Conservation (phyloP, 2,888 invertebrate genomes). For the Conchocele bisecta region DNA sequence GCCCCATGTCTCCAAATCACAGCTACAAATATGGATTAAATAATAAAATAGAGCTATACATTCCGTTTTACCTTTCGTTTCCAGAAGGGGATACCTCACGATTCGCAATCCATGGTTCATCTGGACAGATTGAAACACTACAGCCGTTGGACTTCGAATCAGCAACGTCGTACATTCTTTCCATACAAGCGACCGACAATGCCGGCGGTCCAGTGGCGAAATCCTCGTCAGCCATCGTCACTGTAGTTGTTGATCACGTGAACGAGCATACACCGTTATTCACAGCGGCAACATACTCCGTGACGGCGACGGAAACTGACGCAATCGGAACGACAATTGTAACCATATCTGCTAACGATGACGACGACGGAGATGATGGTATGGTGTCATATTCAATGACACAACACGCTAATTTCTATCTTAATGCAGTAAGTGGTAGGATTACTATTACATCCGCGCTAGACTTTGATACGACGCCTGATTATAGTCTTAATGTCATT, state of each 20-base stretch:
- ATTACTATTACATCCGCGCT: conserved; percentile 63
- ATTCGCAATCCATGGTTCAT: conserved; percentile 57
- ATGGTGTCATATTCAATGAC: conserved; percentile 56
- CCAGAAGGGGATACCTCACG: too few relatives aligned
- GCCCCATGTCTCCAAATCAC: too few relatives aligned
- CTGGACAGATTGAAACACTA: conserved; percentile 59
- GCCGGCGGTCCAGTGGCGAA: conserved; percentile 50
- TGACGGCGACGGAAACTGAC: conserved; percentile 47
- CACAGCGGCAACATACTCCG: conserved; percentile 28
- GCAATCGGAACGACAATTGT: conserved; percentile 63
- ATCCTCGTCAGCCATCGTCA: conserved; percentile 65
- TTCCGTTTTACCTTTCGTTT: too few relatives aligned
- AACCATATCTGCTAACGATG: conserved; percentile 64
- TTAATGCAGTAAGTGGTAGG: conserved; percentile 62
- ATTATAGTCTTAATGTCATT: conserved; percentile 53
- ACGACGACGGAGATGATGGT: conserved; percentile 68
- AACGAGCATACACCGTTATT: conserved; percentile 74
- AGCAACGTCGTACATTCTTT: conserved; percentile 55
- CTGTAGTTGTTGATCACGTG: conserved; percentile 65
- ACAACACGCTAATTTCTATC: conserved; percentile 51
- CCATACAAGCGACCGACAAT: conserved; percentile 64
- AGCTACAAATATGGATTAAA: too few relatives aligned
- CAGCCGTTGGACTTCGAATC: conserved; percentile 67
- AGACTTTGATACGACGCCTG: conserved; percentile 67
- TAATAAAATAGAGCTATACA: too few relatives aligned